These are phyloP conservation scores for Formica aserva DNA, from an alignment of 2,888 invertebrate species.

Conservation along the genomic window DNA sequence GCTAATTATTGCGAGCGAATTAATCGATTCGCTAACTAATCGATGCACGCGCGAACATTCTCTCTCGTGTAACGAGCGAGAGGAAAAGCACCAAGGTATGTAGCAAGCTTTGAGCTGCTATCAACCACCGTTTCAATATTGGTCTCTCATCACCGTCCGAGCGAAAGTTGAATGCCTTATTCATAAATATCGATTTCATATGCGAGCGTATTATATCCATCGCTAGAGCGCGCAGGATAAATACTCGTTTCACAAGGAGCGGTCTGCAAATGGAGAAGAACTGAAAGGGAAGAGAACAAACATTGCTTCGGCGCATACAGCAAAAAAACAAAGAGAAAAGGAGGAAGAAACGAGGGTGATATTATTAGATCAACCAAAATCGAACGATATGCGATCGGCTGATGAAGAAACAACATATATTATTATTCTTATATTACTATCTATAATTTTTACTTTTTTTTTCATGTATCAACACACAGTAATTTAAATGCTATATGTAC, in stretches of 20 bases:
- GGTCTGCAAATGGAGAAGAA: slow-evolving; percentile 39
- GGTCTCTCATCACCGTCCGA: slow-evolving; percentile 46
- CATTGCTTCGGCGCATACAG: neutral
- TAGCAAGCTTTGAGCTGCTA: slow-evolving; percentile 42
- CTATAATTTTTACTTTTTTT: neutral
- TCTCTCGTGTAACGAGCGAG: slow-evolving; percentile 20
- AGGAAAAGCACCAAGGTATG: slow-evolving; percentile 41
- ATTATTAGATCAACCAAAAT: slow-evolving; percentile 12
- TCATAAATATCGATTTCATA: slow-evolving; percentile 57
- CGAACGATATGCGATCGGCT: neutral
- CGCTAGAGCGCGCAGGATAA: slow-evolving; percentile 32
- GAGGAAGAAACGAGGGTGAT: neutral
- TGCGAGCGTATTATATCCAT: slow-evolving; percentile 41
- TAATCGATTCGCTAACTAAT: slow-evolving; percentile 36
- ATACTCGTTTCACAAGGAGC: slow-evolving; percentile 47
- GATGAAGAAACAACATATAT: slow-evolving; percentile 4
- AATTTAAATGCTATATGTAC: neutral
- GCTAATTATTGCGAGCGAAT: slow-evolving; percentile 32
- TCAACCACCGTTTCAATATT: slow-evolving; percentile 43
- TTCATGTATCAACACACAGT: neutral
- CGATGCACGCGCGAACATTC: slow-evolving; percentile 30
- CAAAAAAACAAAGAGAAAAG: neutral
- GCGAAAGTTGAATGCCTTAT: slow-evolving; percentile 55
- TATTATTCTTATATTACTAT: neutral
- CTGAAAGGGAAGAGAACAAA: slow-evolving; percentile 39